Evolutionary conservation across 2,113 vertebrate species (phyloP), one percentile per base, ranked within the genome.

Genomic region (Athene noctua): DNA sequence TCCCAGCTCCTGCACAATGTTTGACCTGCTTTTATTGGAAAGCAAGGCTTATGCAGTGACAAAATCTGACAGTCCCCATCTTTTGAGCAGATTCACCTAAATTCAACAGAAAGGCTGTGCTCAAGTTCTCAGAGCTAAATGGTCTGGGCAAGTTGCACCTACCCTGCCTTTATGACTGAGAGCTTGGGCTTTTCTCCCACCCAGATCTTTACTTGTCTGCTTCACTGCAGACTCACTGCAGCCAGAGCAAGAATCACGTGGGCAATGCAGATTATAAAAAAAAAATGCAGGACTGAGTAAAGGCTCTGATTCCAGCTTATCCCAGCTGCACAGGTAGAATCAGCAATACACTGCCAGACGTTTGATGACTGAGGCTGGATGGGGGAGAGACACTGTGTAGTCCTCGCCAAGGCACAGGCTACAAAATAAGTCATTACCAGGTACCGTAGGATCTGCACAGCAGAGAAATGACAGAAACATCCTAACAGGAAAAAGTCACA

Each of bases 51-150:
- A 8, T 2, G 5, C n/a, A 82, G 20, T 18, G 11, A 61, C 18
- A 61, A 80, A 92, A 68, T 34, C 75, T 80, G 29, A 20, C 40
- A 47, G 8, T 61, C 57, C 11, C 16, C 47, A 46, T 25, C 34
- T 74, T 85, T 46, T 58, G 65, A 80, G n/a, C 44, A 44, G 18
- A 9, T 67, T 94, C 71, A 59, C 44, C 62, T 51, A 38, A 65
- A 86, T 72, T 72, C 0, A 0, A 49, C 25, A 18, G 62, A 63
- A 75, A 34, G 29, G 7, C 7, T 59, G 12, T 38, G 13, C 19
- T 70, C 19, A 7, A 36, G 11, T 52, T 63, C 68, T 73, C 6
- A 2, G 22, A 63, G 57, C 21, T 75, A 30, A 74, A 32, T 19
- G 5, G 25, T 21, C 59, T 27, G 29, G 40, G 14, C 15, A 81